These are phyloP conservation scores for Tamias sibiricus DNA, from an alignment of 2,113 vertebrate genomes.

Conservation along the genomic window DNA sequence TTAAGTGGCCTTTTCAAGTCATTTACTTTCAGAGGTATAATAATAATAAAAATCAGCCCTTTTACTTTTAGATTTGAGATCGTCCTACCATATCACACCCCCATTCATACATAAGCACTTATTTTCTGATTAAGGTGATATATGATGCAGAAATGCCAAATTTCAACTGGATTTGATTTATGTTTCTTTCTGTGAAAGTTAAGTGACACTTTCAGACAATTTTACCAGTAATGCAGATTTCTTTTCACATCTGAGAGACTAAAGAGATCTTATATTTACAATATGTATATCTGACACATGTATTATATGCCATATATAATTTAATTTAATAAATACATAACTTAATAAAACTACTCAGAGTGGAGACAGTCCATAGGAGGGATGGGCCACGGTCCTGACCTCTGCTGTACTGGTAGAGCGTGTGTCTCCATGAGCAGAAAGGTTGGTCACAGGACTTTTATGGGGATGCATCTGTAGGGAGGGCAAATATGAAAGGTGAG, in stretches of 20 bases:
- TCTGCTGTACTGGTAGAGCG: not conserved
- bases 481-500: not conserved
- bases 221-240: not conserved
- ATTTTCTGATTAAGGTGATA: not conserved
- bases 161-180: slow-evolving; percentile 13
- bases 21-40: slow-evolving; percentile 15
- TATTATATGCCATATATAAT: not conserved
- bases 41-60: not conserved
- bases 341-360: not conserved
- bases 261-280: not conserved
- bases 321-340: not conserved
- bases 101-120: not conserved
- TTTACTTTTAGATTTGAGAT: not conserved
- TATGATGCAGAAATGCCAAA: not conserved
- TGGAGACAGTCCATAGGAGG: not conserved
- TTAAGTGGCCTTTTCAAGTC: not conserved
- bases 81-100: not conserved
- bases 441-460: not conserved
- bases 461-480: not conserved
- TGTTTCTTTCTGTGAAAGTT: slow-evolving; percentile 26
- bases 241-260: not conserved
- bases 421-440: not conserved
- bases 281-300: not conserved
- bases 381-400: not conserved
- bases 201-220: not conserved